Conservation (phyloP, 2,888 invertebrate genomes). For the Lydus trimaculatus region DNA sequence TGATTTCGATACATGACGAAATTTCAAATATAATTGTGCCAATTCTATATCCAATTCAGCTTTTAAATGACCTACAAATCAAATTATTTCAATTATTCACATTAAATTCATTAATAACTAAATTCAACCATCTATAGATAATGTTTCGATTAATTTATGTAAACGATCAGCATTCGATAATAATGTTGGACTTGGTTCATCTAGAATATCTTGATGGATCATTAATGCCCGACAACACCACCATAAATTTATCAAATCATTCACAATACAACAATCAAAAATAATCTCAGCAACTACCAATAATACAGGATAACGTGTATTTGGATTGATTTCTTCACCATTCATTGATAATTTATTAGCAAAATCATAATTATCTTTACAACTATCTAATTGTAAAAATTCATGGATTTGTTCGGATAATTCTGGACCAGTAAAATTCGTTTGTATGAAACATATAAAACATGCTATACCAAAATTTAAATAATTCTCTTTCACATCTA, state of each 20-base stretch:
- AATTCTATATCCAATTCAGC: conserved; percentile 66
- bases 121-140: conserved; percentile 7
- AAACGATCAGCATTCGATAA: conserved; percentile 66
- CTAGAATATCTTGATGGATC: conserved; percentile 78
- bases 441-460: conserved; percentile 77
- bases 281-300: conserved; percentile 59
- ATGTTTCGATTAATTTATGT: conserved; percentile 49
- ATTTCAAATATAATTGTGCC: conserved; percentile 74
- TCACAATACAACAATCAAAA: conserved; percentile 53
- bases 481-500: conserved; percentile 60
- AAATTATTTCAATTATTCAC: no score
- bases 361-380: conserved; percentile 61
- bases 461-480: conserved; percentile 68
- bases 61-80: conserved; percentile 48
- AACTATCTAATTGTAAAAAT: conserved; percentile 60
- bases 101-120: not conserved
- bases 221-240: conserved; percentile 79
- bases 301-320: conserved; percentile 67
- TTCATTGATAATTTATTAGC: conserved; percentile 62
- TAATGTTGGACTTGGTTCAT: conserved; percentile 76
- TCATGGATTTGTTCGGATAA: conserved; percentile 59
- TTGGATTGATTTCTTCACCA: conserved; percentile 73
- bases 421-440: conserved; percentile 82
- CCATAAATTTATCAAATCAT: conserved; percentile 64
- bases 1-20: conserved; percentile 75